Base-by-base conservation (phyloP, 2,113 vertebrate species). In the Laterallus jamaicensis region DNA sequence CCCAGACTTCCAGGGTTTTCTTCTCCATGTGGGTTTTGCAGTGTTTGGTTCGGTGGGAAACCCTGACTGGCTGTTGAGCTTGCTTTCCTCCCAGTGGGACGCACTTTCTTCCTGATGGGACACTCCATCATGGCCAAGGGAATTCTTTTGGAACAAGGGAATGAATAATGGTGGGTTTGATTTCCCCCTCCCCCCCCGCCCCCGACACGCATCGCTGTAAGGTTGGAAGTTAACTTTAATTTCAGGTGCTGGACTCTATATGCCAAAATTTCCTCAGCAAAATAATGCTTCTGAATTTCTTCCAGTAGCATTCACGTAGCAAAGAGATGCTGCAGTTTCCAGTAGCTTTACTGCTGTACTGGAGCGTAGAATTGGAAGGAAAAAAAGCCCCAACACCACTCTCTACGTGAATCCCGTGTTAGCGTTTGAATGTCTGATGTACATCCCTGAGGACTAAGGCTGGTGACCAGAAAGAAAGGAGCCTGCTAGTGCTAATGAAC, bases 11-110 rank as follows among this genome's bases (percentile, higher is more conserved):
- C 64, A 16, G 0, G 54, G 44, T 18, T 52, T 49, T 83, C 92
- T 81, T 37, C 71, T 88, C 5, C 6, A 0, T 59, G 37, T 96
- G 18, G 19, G 4, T 97, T 96, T 93, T 66, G 70, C 47, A 37
- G 17, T 71, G 86, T 81, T 93, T 93, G 70, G 91, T 93, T 95
- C 90, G 35, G 86, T 69, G 93, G 95, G 90, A 95, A 95, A 12
- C 92, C 88, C 89, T 82, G 70, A 60, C 49, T 87, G 96, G 75
- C 88, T 96, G 5, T 35, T 50, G 96, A 96, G 76, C 64, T 79
- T 4, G 1, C 82, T 94, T 91, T 92, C 74, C 63, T 97, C 77
- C 81, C 88, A 47, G 49, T 82, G 89, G 92, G 91, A 71, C 66
- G 1, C 28, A 49, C 21, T 17, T 44, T 44, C 42, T 47, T 47